Evolutionary conservation across 2,888 invertebrate genomes (phyloP), one percentile per base, ranked within the genome.

Genomic region (Ceriagrion tenellum): DNA sequence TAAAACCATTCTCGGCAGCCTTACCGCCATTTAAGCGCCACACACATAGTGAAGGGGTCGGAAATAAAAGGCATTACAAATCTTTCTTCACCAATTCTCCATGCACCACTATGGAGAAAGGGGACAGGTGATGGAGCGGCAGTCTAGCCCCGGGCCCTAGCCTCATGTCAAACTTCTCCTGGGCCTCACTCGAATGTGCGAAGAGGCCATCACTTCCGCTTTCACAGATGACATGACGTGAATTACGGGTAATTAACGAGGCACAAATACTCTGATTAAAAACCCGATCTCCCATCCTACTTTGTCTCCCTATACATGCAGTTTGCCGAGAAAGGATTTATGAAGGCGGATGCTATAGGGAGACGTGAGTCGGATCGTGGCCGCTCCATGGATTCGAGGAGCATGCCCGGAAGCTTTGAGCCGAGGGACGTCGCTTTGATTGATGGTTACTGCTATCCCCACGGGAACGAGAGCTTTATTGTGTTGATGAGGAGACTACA

Each of bases 181-280:
- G n/a, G 18, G 40, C 93, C 93, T 35, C 69, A 55, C 69, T 63
- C 47, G 40, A 23, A 26, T 47, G 47, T 35, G 16, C 35, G 13
- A n/a, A 16, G 13, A 18, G 81, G 16, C 26, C 81, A 35, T 81
- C 81, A 81, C 81, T 81, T 30, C 81, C 81, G 30, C 81, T 26
- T 35, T 35, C 93, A 8, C 26, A 47, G 93, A 63, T 93, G 69
- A 93, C 93, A 47, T 93, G 93, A 93, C 55, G 55, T 93, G 93
- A 93, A 93, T 93, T 93, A 93, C 93, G 74, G 69, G 74, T 93
- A 93, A 93, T 93, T 93, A 93, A 93, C 93, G 93, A 93, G 93
- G 69, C 69, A 93, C 93, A 93, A 93, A 93, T 93, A 69, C 93
- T n/a, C 93, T 93, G 93, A 93, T 93, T 93, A 55, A 93, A 63